Base-by-base conservation (phyloP, 2,888 invertebrate species). In the Caenorhabditis sulstoni region DNA sequence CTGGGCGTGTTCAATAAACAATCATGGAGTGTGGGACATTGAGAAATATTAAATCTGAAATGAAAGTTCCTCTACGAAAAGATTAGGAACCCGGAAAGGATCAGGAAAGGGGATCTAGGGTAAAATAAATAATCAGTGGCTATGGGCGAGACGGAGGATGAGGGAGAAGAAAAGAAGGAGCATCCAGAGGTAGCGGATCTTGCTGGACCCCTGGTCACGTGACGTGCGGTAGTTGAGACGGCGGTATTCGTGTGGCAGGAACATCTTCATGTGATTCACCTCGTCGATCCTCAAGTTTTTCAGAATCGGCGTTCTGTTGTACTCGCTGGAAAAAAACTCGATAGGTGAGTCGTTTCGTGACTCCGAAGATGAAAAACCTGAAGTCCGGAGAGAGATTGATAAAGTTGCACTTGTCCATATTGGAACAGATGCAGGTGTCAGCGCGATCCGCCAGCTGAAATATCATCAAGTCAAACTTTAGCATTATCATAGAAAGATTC, bases 221-320 rank as follows among this genome's bases (percentile, higher is more conserved):
- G 44, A 41, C 0, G 18, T 29, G 35, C 37, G 20, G 41, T 64
- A 71, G 39, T n/a, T 62, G 7, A 71, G 37, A 7, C 71, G 20
- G n/a, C 76, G 47, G 55, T 71, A 78, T 55, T 78, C 78, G 14
- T 73, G 71, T 0, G 78, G 78, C 2, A 78, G 62, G 12, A 78
- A 78, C 62, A 66, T 59, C 37, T 65, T 64, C 50, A 78, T 65
- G 29, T 78, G 71, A 11, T 62, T 57, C 9, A 57, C n/a, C n/a
- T 78, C 71, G 39, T 73, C 44, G 16, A 78, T 61, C 16, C 8
- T 18, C 7, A 78, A 57, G 20, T 65, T 66, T 49, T 44, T 35
- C 22, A 78, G 39, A 14, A 78, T 35, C 12, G 49, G 45, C 1
- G 78, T 78, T 52, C 53, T 23, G 61, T 66, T 78, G 52, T 73